Base-by-base conservation (phyloP, 2,797 vertebrate species). In the Melopsittacus undulatus region DNA sequence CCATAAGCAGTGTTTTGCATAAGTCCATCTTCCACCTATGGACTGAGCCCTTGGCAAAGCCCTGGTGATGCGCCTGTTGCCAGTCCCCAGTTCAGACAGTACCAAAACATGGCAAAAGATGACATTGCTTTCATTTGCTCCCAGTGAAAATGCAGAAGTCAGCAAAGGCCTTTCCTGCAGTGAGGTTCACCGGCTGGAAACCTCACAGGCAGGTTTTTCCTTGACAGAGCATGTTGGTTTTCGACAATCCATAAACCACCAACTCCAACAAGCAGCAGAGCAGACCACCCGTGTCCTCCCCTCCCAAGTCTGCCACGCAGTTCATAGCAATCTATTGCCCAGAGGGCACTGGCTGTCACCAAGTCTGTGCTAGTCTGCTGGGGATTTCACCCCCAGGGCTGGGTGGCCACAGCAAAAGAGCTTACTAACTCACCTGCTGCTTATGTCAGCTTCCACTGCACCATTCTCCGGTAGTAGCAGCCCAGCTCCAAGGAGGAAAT, bases 371-470 rank as follows among this genome's bases (percentile, higher is more conserved):
- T 79, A 98, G 96, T 42, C 94, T 98, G 85, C 92, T 98, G 54
- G 98, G 98, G 98, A 97, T 83, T 86, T 97, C 92, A 98, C 98
- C 85, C 98, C 0, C 95, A 97, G 73, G 98, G 97, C 67, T 77
- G 90, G 16, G 91, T 96, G 1, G 97, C 97, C 40, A 97, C 75
- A 95, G 97, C 97, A 20, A 82, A 97, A 66, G 98, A 98, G 57
- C 96, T 98, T 38, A 93, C 95, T 45, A 95, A 95, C 77, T 97
- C 98, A 38, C 90, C 98, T 7, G 92, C 98, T 48, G 87, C 98
- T 70, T 97, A 95, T 52, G 63, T 97, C 74, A 98, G 98, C 32
- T 85, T 98, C 78, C 95, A 87, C 42, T 97, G 97, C 98, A 97
- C 96, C 4, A 67, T 98, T 78, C 94, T 97, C 89, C 97, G 98